These are phyloP conservation scores for Lepidurus apus DNA, from an alignment of 1,140 invertebrate genomes.

Conservation along the genomic window DNA sequence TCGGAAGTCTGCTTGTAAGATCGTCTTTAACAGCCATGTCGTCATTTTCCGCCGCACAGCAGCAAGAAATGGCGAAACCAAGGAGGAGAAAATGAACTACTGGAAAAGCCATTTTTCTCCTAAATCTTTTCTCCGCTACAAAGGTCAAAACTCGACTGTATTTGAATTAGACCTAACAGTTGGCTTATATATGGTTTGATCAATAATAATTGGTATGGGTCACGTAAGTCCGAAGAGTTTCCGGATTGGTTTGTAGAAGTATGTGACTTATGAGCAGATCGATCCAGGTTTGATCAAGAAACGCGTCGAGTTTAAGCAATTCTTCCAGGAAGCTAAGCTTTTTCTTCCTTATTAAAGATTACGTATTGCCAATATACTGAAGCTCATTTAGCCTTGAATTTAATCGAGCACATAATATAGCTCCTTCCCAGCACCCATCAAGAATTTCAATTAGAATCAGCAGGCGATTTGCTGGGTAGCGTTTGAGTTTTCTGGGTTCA, in stretches of 20 bases:
- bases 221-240: background rate
- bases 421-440: background rate
- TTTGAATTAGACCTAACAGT: background rate
- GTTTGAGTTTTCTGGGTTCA: too few species aligned
- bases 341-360: background rate
- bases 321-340: background rate
- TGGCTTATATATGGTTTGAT: background rate
- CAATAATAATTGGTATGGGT: constrained; percentile 9
- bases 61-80: background rate
- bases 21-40: background rate
- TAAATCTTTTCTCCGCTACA: background rate
- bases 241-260: background rate
- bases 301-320: background rate
- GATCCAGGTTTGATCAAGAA: background rate
- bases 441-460: background rate
- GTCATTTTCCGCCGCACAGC: background rate
- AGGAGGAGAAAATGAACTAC: background rate
- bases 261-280: background rate
- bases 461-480: too few species aligned
- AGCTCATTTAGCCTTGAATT: background rate
- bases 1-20: background rate
- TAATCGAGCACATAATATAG: background rate
- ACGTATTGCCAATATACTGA: background rate
- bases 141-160: background rate
- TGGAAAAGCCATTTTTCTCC: background rate